Base-by-base conservation (phyloP, 2,797 vertebrate species). In the Vultur gryphus region DNA sequence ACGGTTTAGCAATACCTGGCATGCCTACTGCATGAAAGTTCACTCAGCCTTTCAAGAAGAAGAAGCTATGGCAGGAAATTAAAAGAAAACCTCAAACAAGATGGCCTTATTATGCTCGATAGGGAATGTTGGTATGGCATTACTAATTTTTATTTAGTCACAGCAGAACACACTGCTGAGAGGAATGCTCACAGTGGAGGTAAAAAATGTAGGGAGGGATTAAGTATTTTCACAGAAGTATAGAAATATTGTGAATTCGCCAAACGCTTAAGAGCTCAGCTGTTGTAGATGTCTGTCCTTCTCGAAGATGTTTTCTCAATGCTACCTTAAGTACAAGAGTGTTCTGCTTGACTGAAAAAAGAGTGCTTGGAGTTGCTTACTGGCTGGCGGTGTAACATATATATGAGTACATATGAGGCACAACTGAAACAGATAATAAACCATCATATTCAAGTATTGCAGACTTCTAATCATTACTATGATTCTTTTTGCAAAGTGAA, bases 221-320 rank as follows among this genome's bases (percentile, higher is more conserved):
- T 79, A 92, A 85, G 28, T 85, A 77, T 73, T 96, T 94, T 89
- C 64, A 83, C 66, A 72, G 55, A 81, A 39, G 41, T 49, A 35
- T 6, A 84, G 37, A 66, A 81, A 73, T 61, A 54, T 0, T 33
- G 18, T 31, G 29, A 72, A 83, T 64, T 79, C 84, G 41, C 54
- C 73, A 75, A 64, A 70, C 3, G 3, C 26, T 87, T 73, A 25
- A 43, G 21, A 76, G 18, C 6, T 66, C 73, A 90, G 66, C 25
- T 94, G 66, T 48, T 69, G 73, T 33, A 84, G 49, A 84, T 69
- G 24, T 84, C 23, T 66, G 20, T 52, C 46, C 25, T 89, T 55
- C 33, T 70, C 37, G 51, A 82, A 70, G 20, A 48, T 11, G 16
- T 70, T 66, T 89, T 79, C 46, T 80, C 37, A 66, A 58, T 18